Base-by-base conservation (phyloP, 2,797 vertebrate genomes). In the Sarcophilus harrisii region DNA sequence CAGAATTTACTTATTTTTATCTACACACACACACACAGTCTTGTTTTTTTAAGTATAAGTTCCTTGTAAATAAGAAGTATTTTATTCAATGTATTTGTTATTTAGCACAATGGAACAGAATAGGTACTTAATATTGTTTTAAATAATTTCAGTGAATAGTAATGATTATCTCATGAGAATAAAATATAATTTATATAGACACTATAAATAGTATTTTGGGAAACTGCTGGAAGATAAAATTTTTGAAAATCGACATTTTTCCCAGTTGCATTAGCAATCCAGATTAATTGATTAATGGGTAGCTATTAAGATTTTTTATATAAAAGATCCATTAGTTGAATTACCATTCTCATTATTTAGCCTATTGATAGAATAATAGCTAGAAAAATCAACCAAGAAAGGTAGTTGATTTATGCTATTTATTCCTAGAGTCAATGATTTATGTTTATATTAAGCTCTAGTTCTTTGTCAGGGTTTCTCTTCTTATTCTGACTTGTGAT, bases 401-500 rank as follows among this genome's bases (percentile, higher is more conserved):
- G 21, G 54, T 92, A 29, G 92, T 57, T 93, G 60, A 94, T 59
- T 87, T 38, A 28, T 94, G 4, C 94, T 90, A 94, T 95, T 97
- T 96, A 57, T 58, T 96, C 52, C 73, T 96, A 92, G 60, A 60
- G 96, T 94, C 94, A 95, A 96, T 90, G 57, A 95, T 95, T 60
- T 49, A 94, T 96, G 95, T 28, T 38, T 13, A 0, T 93, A 95
- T 93, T 94, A 91, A 97, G 30, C 62, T 96, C 16, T 29, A 5
- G n/a, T 87, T 97, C 95, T 93, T 38, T 95, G 91, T 97, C 94
- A 97, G 93, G 49, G 55, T 18, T 95, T 96, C 95, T 89, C 95
- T 96, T 92, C 58, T 97, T 89, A 95, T 95, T 90, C 66, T 95
- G 95, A 57, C 96, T 89, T 96, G 94, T 97, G 96, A 98, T 97